phyloP scores from a whole-genome alignment of 2,113 vertebrate species.

The Oncorhynchus tshawytscha region DNA sequence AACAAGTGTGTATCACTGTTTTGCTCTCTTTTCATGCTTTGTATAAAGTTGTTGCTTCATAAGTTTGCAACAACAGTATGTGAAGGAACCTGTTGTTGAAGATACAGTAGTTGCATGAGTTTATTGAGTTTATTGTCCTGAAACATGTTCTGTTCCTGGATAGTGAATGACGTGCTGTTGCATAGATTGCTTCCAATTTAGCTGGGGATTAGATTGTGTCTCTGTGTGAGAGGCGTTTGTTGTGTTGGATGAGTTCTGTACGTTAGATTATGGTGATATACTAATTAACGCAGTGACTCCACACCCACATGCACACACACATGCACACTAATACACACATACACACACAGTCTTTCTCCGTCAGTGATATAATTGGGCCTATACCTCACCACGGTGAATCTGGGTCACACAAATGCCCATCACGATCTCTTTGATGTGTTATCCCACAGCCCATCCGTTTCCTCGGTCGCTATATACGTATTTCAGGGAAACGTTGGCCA shows the following conservation, averaged over 20 bases:
- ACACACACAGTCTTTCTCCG: background rate
- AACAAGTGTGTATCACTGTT: constrained; percentile 6
- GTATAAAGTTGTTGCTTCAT: too few relatives aligned
- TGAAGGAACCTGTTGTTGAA: too few relatives aligned
- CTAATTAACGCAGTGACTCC: background rate
- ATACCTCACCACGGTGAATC: background rate
- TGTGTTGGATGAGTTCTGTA: constrained; percentile 8
- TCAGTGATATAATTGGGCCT: too few relatives aligned
- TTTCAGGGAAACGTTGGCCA: constrained; percentile 26
- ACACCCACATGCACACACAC: background rate
- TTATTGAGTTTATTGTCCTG: background rate
- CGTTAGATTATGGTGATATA: constrained; percentile 12
- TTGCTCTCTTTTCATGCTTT: constrained; percentile 4
- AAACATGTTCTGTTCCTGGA: constrained; percentile 29
- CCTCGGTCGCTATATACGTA: constrained; percentile 36
- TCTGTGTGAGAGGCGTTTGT: too few relatives aligned
- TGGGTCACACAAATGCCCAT: background rate
- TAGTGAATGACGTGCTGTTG: constrained; percentile 28
- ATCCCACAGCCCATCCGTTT: constrained; percentile 42
- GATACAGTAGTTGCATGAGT: background rate
- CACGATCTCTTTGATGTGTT: constrained; percentile 53
- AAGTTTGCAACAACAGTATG: too few relatives aligned
- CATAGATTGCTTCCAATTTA: too few relatives aligned
- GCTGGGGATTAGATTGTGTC: constrained; percentile 5
- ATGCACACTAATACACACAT: too few relatives aligned